Conservation (phyloP, 1,140 invertebrate species). For the Vanessa atalanta region DNA sequence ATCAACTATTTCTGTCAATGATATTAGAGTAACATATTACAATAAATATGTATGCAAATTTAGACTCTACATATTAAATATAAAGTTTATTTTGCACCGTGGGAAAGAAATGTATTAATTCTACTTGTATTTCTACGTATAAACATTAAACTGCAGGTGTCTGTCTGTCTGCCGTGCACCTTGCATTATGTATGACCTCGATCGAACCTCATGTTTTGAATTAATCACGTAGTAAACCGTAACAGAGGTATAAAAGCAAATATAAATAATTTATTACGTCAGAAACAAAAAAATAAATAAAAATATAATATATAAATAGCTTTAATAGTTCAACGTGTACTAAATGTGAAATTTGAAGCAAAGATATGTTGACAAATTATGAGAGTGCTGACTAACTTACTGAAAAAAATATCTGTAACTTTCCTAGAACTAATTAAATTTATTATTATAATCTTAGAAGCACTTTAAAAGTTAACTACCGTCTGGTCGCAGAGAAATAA, state of each 20-base stretch:
- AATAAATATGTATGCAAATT: constrained; percentile 25
- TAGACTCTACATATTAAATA: constrained; percentile 26
- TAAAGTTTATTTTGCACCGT: constrained; percentile 25
- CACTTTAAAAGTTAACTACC: too few relatives aligned
- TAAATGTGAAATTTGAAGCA: too few relatives aligned
- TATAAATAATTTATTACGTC: too few relatives aligned
- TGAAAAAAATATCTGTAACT: too few relatives aligned
- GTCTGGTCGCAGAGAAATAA: too few relatives aligned
- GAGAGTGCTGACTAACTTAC: too few relatives aligned
- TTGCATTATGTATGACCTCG: constrained; percentile 49
- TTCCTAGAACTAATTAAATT: too few relatives aligned
- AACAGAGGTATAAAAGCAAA: not conserved
- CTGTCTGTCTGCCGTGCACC: constrained; percentile 54
- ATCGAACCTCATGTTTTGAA: constrained; percentile 46
- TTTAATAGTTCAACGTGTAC: too few relatives aligned
- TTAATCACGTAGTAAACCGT: constrained; percentile 25
- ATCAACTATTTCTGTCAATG: not conserved
- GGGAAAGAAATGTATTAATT: constrained; percentile 28
- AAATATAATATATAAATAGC: not conserved
- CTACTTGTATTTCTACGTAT: constrained; percentile 35
- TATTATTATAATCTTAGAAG: too few relatives aligned
- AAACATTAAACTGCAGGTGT: constrained; percentile 41
- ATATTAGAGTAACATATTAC: not conserved
- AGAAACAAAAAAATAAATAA: too few relatives aligned
- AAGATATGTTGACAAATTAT: not conserved